These are phyloP conservation scores for Cephus pulcher DNA, from an alignment of 2,888 invertebrate genomes.

Conservation along the genomic window DNA sequence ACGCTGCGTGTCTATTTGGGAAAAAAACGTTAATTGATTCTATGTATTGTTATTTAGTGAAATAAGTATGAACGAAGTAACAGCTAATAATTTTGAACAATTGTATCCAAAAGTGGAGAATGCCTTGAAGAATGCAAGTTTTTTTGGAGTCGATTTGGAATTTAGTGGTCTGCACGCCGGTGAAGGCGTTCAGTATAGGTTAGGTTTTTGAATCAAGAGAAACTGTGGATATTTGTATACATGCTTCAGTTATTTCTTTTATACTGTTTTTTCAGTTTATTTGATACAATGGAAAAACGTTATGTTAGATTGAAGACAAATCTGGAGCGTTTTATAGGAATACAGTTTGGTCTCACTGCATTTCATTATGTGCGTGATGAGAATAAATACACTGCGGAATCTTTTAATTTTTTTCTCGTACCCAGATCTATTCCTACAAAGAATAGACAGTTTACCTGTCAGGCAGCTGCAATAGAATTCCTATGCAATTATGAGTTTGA, in stretches of 20 bases:
- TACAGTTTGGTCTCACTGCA: constrained; percentile 78
- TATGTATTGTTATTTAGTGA: neutral
- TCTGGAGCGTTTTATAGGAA: constrained; percentile 70
- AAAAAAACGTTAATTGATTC: too few species aligned
- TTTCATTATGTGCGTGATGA: constrained; percentile 71
- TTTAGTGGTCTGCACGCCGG: constrained; percentile 73
- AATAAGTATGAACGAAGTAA: constrained; percentile 72
- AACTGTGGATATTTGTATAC: neutral
- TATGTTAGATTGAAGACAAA: constrained; percentile 69
- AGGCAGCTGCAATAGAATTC: constrained; percentile 75
- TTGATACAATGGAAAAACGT: constrained; percentile 70
- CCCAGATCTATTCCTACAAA: constrained; percentile 74
- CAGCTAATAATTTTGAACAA: constrained; percentile 72
- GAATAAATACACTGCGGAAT: constrained; percentile 72
- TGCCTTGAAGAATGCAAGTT: constrained; percentile 71
- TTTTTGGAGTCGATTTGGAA: constrained; percentile 80
- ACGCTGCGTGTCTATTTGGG: too few species aligned
- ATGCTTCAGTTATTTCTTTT: constrained; percentile 3
- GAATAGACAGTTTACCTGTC: constrained; percentile 73
- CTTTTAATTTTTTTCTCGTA: constrained; percentile 78
- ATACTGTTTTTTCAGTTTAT: constrained; percentile 68
- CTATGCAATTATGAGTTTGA: constrained; percentile 74
- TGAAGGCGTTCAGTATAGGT: constrained; percentile 70
- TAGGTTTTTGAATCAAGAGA: constrained; percentile 30
- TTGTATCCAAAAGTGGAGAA: constrained; percentile 70